Conservation (phyloP, 2,797 vertebrate species). For the Bryconaethiops microstoma region DNA sequence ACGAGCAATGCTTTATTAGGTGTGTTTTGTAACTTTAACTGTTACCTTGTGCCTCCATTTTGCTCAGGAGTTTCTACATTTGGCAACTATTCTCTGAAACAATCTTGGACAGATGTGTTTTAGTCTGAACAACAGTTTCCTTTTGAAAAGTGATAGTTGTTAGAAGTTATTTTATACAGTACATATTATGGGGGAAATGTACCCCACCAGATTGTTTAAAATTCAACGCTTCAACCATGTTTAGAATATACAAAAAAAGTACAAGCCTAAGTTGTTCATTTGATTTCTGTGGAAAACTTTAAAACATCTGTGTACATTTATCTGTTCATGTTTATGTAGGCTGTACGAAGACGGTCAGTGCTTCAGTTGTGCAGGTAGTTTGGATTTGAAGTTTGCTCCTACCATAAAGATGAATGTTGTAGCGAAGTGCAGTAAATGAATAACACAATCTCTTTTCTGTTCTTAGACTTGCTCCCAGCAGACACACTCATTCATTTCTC, state of each 20-base stretch:
- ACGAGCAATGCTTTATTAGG: background rate
- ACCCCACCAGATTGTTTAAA: background rate
- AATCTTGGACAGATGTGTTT: conserved; percentile 3
- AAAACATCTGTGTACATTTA: conserved; percentile 6
- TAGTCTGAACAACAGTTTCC: conserved; percentile 7
- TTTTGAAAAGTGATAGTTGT: background rate
- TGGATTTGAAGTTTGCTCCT: conserved; percentile 13
- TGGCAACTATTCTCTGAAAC: conserved; percentile 16
- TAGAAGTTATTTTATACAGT: background rate
- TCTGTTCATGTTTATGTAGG: background rate
- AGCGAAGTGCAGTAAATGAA: conserved; percentile 5
- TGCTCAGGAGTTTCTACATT: conserved; percentile 47
- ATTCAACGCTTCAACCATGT: background rate
- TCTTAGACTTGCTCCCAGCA: background rate
- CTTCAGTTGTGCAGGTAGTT: conserved; percentile 19
- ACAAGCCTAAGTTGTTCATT: background rate
- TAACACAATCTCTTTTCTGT: conserved; percentile 1
- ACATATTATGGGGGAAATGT: background rate
- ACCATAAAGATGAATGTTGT: conserved; percentile 20
- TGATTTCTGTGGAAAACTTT: background rate
- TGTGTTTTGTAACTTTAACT: conserved; percentile 14
- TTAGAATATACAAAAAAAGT: background rate
- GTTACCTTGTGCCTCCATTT: conserved; percentile 52
- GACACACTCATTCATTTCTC: background rate
- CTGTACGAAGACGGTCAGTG: conserved; percentile 6